phyloP scores from a whole-genome alignment of 2,797 vertebrate genomes.

The Syncerus caffer region DNA sequence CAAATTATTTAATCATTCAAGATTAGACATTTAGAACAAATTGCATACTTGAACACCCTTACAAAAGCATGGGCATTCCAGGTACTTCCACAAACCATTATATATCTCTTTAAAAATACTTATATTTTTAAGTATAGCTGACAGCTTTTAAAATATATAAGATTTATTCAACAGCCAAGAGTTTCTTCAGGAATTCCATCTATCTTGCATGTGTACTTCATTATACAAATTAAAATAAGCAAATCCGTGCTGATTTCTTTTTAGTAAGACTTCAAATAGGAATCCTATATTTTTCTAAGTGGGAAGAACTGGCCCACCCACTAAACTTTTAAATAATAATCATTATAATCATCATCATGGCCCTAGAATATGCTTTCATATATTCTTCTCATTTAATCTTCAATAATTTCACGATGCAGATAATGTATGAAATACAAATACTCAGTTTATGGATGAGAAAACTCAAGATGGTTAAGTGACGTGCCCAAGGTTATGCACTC shows the following conservation, averaged over 20 bases:
- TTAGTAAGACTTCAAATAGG: background rate
- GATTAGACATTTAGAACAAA: constrained; percentile 69
- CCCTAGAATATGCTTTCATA: constrained; percentile 3
- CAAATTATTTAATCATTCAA: constrained; percentile 72
- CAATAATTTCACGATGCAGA: background rate
- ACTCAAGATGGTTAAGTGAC: background rate
- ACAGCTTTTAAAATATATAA: constrained; percentile 53
- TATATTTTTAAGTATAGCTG: background rate
- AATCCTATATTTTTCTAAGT: constrained; percentile 32
- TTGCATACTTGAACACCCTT: constrained; percentile 58
- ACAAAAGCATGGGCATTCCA: constrained; percentile 62
- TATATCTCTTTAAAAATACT: constrained; percentile 57
- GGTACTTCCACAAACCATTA: constrained; percentile 60
- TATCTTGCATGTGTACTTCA: constrained; percentile 35
- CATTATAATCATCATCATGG: background rate
- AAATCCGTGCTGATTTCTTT: constrained; percentile 34
- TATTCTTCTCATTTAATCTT: constrained; percentile 49
- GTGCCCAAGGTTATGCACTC: background rate
- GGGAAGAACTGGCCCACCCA: background rate
- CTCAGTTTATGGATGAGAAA: constrained; percentile 35
- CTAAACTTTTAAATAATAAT: constrained; percentile 45
- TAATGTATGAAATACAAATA: constrained; percentile 18
- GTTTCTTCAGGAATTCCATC: constrained; percentile 50
- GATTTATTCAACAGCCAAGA: constrained; percentile 42
- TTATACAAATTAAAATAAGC: constrained; percentile 58